Evolutionary conservation across 2,113 vertebrate genomes (phyloP).

Genomic region (Chitala chitala): DNA sequence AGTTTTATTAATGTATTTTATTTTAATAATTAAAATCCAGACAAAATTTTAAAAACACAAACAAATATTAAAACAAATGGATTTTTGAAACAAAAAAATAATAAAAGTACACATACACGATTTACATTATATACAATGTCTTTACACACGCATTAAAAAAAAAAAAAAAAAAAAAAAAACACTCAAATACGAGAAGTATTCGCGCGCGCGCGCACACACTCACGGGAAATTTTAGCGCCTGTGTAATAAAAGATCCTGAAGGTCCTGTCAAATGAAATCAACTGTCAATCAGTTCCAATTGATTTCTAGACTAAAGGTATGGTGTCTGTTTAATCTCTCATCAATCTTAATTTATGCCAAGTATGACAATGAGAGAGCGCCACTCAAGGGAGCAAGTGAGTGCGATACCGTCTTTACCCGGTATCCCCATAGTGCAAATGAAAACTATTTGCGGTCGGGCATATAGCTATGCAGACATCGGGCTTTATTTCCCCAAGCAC

Average conservation of each 20-base stretch:
- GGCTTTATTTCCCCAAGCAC: conserved; percentile 85
- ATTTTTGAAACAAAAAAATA: too few species aligned
- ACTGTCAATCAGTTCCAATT: conserved; percentile 74
- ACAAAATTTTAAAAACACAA: too few species aligned
- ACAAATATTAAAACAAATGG: too few species aligned
- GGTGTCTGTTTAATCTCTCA: conserved; percentile 85
- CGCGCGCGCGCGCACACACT: neutral
- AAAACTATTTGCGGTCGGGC: conserved; percentile 90
- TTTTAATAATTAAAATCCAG: too few species aligned
- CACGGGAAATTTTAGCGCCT: conserved; percentile 55
- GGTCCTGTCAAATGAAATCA: conserved; percentile 75
- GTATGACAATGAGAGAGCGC: conserved; percentile 78
- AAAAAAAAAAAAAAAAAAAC: neutral
- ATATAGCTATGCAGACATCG: conserved; percentile 65
- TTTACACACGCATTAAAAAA: too few species aligned
- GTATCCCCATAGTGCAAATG: conserved; percentile 74
- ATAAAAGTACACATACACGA: too few species aligned
- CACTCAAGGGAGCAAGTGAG: conserved; percentile 75
- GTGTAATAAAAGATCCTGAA: conserved; percentile 64
- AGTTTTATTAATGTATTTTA: too few species aligned
- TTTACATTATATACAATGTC: too few species aligned
- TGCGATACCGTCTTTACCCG: conserved; percentile 73
- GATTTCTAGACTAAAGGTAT: conserved; percentile 63
- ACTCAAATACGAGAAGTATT: neutral
- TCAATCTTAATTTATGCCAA: conserved; percentile 98